A percentile compares a stretch with the other conserved stretches of the same genome.
These are phyloP conservation scores for Leucopternis melanops DNA, from an alignment of 2,113 vertebrate genomes.

Conservation along the genomic window DNA sequence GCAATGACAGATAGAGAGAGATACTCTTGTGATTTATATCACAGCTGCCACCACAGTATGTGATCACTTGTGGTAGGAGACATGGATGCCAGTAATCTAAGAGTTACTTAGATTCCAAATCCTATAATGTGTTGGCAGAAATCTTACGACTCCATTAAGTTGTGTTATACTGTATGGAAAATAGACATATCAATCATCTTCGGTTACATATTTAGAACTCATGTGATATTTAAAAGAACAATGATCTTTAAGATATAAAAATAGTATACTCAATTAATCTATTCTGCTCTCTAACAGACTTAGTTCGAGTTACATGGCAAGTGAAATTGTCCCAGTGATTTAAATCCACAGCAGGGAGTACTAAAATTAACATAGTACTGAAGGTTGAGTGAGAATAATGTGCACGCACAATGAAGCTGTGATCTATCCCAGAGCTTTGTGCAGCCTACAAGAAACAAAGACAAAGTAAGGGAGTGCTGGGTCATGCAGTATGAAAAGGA, in stretches of 20 bases:
- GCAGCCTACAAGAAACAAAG: not conserved
- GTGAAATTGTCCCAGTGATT: not conserved
- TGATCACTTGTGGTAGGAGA: not conserved
- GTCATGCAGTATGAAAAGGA: not conserved
- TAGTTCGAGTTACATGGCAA: not conserved
- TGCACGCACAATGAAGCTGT: not conserved
- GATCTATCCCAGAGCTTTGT: not conserved
- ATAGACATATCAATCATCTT: constrained; percentile 31
- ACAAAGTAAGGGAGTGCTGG: not conserved
- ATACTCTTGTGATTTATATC: constrained; percentile 4
- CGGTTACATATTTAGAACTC: constrained; percentile 13
- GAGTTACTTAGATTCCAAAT: constrained; percentile 20
- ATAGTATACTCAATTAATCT: not conserved
- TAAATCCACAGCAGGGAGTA: not conserved
- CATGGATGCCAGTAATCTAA: constrained; percentile 4
- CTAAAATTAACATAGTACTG: constrained; percentile 3
- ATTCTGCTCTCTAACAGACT: not conserved
- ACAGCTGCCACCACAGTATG: not conserved
- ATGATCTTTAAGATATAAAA: constrained; percentile 6
- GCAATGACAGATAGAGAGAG: not conserved
- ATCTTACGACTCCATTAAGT: constrained; percentile 23
- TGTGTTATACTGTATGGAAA: constrained; percentile 2
- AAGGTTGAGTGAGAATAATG: not conserved
- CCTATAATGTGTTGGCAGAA: constrained; percentile 21
- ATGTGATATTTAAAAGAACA: constrained; percentile 32